Evolutionary conservation across 2,888 invertebrate genomes (phyloP).

Genomic region (Phragmatobia fuliginosa): DNA sequence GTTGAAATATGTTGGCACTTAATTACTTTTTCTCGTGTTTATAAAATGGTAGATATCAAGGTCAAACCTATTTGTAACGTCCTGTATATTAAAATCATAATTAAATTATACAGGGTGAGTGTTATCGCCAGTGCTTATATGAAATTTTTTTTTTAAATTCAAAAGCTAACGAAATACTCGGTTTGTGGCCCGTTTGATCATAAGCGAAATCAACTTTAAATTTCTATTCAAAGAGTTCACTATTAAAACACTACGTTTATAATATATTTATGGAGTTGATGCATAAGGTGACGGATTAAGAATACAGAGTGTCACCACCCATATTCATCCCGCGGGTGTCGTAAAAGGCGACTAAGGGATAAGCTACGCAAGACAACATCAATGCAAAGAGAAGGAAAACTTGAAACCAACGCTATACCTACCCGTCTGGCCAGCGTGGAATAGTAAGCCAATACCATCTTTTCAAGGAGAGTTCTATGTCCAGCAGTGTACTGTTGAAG

Average conservation of each 20-base stretch:
- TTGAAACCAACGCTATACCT: too few species aligned
- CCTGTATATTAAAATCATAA: background rate
- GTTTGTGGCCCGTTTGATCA: background rate
- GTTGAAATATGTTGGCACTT: constrained; percentile 12
- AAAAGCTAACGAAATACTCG: background rate
- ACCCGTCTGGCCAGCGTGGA: too few species aligned
- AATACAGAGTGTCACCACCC: too few species aligned
- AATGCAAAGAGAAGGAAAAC: too few species aligned
- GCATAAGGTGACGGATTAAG: too few species aligned
- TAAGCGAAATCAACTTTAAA: background rate
- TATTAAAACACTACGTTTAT: background rate
- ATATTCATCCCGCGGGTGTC: too few species aligned
- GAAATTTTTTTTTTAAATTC: background rate
- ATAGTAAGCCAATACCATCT: too few species aligned
- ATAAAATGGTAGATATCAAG: background rate
- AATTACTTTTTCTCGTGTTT: constrained; percentile 15
- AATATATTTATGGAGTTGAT: background rate
- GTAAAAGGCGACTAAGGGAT: too few species aligned
- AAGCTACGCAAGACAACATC: too few species aligned
- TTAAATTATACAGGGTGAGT: background rate
- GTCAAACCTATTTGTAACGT: constrained; percentile 1
- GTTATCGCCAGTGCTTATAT: background rate
- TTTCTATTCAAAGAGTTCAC: background rate
- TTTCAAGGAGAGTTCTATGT: too few species aligned
- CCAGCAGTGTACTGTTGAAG: too few species aligned